Evolutionary conservation across 2,113 vertebrate species (phyloP).

Genomic region (Noturus placidus): DNA sequence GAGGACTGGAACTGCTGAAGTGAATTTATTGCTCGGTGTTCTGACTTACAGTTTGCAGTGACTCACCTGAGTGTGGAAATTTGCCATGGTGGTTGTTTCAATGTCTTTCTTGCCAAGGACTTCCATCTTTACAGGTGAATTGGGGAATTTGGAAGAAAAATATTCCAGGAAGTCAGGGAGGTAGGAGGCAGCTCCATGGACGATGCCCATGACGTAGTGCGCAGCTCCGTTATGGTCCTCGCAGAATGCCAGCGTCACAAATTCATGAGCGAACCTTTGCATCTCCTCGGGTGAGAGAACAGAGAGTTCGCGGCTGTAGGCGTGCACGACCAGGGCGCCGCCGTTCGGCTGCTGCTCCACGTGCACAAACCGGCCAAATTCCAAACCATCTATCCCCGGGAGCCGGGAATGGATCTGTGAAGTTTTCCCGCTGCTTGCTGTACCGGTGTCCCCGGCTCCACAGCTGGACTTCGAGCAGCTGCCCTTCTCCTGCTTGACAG

Average conservation of each 20-base stretch:
- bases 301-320: constrained; percentile 90
- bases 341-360: constrained; percentile 96
- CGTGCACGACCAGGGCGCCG: constrained; percentile 90
- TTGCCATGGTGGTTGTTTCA: constrained; percentile 97
- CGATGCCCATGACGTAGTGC: constrained; percentile 93
- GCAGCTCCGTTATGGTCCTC: constrained; percentile 89
- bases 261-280: constrained; percentile 94
- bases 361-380: constrained; percentile 90
- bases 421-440: constrained; percentile 63
- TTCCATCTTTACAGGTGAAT: constrained; percentile 98
- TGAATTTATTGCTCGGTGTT: not conserved
- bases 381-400: constrained; percentile 81
- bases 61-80: constrained; percentile 97
- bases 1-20: not conserved
- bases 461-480: constrained; percentile 54
- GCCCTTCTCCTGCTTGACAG: constrained; percentile 49
- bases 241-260: constrained; percentile 89
- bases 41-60: not conserved
- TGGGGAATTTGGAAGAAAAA: constrained; percentile 95
- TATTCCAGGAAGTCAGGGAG: constrained; percentile 98
- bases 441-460: constrained; percentile 69
- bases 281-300: constrained; percentile 85
- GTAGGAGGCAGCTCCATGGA: constrained; percentile 94
- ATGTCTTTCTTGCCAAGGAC: constrained; percentile 99
- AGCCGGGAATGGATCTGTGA: constrained; percentile 71